phyloP scores from a whole-genome alignment of 2,888 invertebrate genomes.

The Myopa tessellatipennis region DNA sequence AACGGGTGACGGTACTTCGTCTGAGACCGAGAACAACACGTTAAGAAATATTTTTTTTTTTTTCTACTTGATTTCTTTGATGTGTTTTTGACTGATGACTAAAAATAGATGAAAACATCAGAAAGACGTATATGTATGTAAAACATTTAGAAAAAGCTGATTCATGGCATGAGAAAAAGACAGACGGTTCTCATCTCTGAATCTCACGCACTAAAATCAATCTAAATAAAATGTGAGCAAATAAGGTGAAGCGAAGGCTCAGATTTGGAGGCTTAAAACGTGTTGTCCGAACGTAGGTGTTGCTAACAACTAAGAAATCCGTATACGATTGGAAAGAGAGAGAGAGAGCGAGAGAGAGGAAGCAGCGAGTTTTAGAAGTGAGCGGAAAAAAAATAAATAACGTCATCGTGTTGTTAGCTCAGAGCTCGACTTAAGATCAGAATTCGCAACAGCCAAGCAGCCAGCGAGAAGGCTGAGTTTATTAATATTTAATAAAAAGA shows the following conservation, averaged over 20 bases:
- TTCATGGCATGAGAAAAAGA: not conserved
- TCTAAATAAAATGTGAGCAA: not conserved
- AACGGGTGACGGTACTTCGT: no score
- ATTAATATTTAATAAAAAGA: constrained; percentile 22
- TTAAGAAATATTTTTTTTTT: no score
- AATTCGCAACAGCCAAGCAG: not conserved
- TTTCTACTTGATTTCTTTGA: no score
- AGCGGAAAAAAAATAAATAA: not conserved
- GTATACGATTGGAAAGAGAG: not conserved
- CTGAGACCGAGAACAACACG: no score
- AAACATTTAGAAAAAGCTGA: constrained; percentile 4
- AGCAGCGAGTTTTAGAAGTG: not conserved
- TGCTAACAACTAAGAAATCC: not conserved
- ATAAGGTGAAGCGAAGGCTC: constrained; percentile 18
- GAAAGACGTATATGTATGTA: not conserved
- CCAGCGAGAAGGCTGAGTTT: not conserved
- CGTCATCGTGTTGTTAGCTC: not conserved
- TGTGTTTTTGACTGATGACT: not conserved
- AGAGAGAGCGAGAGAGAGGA: not conserved
- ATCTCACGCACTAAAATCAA: not conserved
- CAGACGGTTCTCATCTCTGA: not conserved
- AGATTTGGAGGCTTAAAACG: constrained; percentile 5
- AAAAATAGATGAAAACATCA: not conserved
- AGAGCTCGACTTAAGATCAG: not conserved
- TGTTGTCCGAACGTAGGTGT: constrained; percentile 8